Percentiles rank a stretch among this genome's conserved stretches.
Conservation (phyloP, 1,140 invertebrate genomes). For the Sinella curviseta region DNA sequence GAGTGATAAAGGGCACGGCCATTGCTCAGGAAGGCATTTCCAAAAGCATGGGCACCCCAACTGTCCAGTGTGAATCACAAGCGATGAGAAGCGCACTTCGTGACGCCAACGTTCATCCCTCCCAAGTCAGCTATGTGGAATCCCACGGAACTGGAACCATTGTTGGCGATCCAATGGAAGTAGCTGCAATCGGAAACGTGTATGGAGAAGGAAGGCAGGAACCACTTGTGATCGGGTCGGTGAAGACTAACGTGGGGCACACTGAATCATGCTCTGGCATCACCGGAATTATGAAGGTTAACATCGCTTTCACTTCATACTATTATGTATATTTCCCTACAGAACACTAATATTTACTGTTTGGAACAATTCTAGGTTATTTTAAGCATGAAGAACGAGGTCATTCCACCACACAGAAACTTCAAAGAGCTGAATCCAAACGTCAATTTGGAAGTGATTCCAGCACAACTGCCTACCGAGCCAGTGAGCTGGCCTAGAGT, state of each 20-base stretch:
- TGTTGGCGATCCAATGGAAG: conserved; percentile 91
- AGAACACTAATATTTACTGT: too few relatives aligned
- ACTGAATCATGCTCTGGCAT: conserved; percentile 63
- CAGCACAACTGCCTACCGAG: background rate
- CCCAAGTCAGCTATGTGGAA: conserved; percentile 55
- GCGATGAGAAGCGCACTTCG: conserved; percentile 52
- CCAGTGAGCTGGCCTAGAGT: background rate
- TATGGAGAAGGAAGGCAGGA: conserved; percentile 73
- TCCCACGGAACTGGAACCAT: conserved; percentile 62
- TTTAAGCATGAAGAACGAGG: background rate
- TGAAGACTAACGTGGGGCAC: conserved; percentile 98
- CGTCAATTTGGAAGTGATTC: background rate
- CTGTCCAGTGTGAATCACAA: conserved; percentile 34
- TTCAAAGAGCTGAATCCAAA: background rate
- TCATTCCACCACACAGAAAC: background rate
- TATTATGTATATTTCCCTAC: too few relatives aligned
- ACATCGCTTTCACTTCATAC: too few relatives aligned
- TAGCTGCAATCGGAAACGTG: conserved; percentile 86
- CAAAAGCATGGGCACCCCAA: conserved; percentile 4
- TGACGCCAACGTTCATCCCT: conserved; percentile 54
- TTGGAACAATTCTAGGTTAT: too few relatives aligned
- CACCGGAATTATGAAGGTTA: background rate
- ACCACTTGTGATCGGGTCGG: conserved; percentile 87
- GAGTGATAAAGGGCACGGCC: conserved; percentile 56
- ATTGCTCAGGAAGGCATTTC: conserved; percentile 50